Percentiles rank a stretch among this genome's conserved stretches.
These are phyloP conservation scores for Agelas oroides DNA, from an alignment of 37 sponge, comb jelly and placozoan species.

Conservation along the genomic window DNA sequence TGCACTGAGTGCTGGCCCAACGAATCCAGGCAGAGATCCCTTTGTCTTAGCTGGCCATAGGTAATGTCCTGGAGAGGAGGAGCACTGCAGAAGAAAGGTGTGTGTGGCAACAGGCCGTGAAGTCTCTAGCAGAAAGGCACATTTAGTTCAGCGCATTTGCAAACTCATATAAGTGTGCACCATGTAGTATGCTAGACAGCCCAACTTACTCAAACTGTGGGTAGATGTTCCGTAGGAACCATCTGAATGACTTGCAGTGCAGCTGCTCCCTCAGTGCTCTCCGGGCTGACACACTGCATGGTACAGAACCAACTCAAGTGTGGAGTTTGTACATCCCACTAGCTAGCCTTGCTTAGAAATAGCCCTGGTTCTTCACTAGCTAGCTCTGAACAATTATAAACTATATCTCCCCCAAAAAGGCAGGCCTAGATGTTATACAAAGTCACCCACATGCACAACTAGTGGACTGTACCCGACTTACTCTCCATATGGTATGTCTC, in stretches of 20 bases:
- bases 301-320: not conserved
- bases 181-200: too few relatives aligned
- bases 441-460: too few relatives aligned
- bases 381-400: too few relatives aligned
- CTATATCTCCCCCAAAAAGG: too few relatives aligned
- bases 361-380: too few relatives aligned
- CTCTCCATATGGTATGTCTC: slow-evolving; percentile 54
- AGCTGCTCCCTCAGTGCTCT: slow-evolving; percentile 61
- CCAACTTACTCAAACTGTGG: slow-evolving; percentile 74
- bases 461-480: slow-evolving; percentile 18
- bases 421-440: too few relatives aligned
- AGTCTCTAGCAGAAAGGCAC: too few relatives aligned
- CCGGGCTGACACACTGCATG: slow-evolving; percentile 64
- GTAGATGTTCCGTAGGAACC: slow-evolving; percentile 88
- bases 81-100: slow-evolving; percentile 21
- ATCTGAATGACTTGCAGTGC: slow-evolving; percentile 88
- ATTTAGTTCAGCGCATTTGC: too few relatives aligned
- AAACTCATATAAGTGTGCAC: too few relatives aligned
- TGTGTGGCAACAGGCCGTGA: too few relatives aligned
- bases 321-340: too few relatives aligned
- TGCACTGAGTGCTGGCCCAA: not conserved
- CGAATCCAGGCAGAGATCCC: slow-evolving; percentile 29
- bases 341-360: too few relatives aligned
- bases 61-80: slow-evolving; percentile 43
- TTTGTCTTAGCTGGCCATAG: slow-evolving; percentile 13